Conservation (phyloP, 92 coral and sea anemone genomes). For the Zoanthus gigantus region DNA sequence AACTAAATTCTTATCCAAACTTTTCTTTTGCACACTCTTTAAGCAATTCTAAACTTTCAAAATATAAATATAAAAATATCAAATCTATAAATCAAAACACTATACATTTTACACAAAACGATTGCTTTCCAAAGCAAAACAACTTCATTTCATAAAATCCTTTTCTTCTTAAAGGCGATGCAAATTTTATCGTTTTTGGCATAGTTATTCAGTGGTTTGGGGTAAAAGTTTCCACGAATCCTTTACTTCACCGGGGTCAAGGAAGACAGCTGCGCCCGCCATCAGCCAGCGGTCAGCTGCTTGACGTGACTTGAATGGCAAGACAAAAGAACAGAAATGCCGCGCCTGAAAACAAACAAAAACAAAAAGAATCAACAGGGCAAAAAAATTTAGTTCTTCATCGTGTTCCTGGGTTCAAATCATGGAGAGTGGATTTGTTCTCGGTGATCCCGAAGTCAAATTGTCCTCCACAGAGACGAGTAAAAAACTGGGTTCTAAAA, state of each 20-base stretch:
- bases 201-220: background rate
- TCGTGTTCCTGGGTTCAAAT: background rate
- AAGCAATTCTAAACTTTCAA: background rate
- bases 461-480: too few relatives aligned
- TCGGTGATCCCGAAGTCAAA: too few relatives aligned
- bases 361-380: background rate
- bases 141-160: background rate
- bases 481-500: too few relatives aligned
- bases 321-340: slow-evolving; percentile 74
- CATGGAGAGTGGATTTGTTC: too few relatives aligned
- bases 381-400: background rate
- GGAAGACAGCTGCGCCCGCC: slow-evolving; percentile 84
- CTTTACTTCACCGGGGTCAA: slow-evolving; percentile 84
- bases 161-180: background rate
- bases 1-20: background rate
- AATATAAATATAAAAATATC: slow-evolving; percentile 20
- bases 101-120: background rate
- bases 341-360: slow-evolving; percentile 68
- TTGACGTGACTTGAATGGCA: slow-evolving; percentile 78
- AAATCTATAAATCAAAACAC: background rate
- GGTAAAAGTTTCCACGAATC: slow-evolving; percentile 87
- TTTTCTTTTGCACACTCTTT: slow-evolving; percentile 2
- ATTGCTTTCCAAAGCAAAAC: slow-evolving; percentile 6
- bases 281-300: slow-evolving; percentile 79
- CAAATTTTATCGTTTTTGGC: background rate